Conservation (phyloP, 1,140 invertebrate genomes). For the Danaus plexippus region DNA sequence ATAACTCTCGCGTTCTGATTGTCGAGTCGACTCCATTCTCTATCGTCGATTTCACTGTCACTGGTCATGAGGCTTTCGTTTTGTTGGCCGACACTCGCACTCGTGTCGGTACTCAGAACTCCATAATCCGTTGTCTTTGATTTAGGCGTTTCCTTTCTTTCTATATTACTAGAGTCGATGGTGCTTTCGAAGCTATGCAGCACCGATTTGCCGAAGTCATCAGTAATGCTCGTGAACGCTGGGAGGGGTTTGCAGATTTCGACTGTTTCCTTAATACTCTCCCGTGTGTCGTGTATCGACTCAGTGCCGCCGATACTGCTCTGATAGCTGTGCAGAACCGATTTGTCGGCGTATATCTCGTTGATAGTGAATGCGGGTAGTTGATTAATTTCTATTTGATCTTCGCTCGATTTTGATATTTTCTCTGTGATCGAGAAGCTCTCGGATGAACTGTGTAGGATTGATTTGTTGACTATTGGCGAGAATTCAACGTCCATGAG, state of each 20-base stretch:
- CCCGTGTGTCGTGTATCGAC: conserved; percentile 12
- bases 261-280: conserved; percentile 24
- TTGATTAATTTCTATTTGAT: conserved; percentile 28
- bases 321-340: conserved; percentile 36
- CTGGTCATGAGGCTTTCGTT: conserved; percentile 51
- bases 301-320: conserved; percentile 27
- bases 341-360: conserved; percentile 33
- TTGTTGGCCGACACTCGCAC: conserved; percentile 28
- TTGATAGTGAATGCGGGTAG: conserved; percentile 42
- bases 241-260: conserved; percentile 25
- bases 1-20: conserved; percentile 39
- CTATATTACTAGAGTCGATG: conserved; percentile 17
- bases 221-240: conserved; percentile 26
- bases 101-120: conserved; percentile 40
- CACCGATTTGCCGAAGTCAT: conserved; percentile 35
- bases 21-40: conserved; percentile 33
- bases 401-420: conserved; percentile 25
- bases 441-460: conserved; percentile 50
- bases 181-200: conserved; percentile 39
- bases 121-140: conserved; percentile 37
- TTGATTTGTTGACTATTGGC: conserved; percentile 57
- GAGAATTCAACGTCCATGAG: conserved; percentile 56
- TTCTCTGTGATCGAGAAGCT: conserved; percentile 37
- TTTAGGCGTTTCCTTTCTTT: conserved; percentile 21
- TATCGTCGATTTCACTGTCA: conserved; percentile 52